Base-by-base conservation (phyloP, 92 coral and sea anemone genomes). In the Ricordea florida region DNA sequence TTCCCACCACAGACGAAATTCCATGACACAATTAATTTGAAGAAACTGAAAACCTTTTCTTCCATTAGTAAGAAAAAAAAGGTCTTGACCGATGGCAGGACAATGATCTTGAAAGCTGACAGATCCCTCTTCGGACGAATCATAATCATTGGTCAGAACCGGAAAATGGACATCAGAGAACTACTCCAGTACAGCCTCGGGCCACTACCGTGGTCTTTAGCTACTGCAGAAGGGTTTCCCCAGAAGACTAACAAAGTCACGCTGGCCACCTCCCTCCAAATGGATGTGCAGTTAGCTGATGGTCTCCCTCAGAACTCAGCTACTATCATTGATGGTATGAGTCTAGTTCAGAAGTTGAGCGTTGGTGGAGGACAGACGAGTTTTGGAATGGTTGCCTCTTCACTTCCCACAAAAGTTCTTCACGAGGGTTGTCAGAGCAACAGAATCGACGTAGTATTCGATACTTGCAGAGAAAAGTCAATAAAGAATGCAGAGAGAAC, bases 11-110 rank as follows among this genome's bases (percentile, higher is more conserved):
- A 14, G 26, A 60, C n/a, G 17, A 76, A 69, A 67, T 68, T 84
- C 42, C 79, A 84, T 24, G 62, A 55, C 66, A n/a, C 64, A 11
- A 15, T 71, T 14, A 71, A 71, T 23, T 58, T 73, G 46, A 73
- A 73, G 58, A 87, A 87, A 40, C 69, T 77, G 53, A 57, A 30
- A 57, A 77, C 88, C 2, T 82, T 87, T 62, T 28, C 69, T n/a
- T 49, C 36, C 28, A 48, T 42, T 21, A 14, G 25, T 34, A 80
- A 59, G 83, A 76, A 87, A 51, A 73, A 57, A 34, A 2, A 62
- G 11, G 60, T 77, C 30, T 55, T 31, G 17, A 48, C 79, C 16
- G 57, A 57, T 13, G 78, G 81, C 15, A 26, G 42, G 66, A 60
- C 66, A 20, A 47, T 68, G 11, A 48, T 81, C 33, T 42, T 78